Evolutionary conservation across 1,140 invertebrate species (phyloP).

Genomic region (Pachypeltis micranthus): DNA sequence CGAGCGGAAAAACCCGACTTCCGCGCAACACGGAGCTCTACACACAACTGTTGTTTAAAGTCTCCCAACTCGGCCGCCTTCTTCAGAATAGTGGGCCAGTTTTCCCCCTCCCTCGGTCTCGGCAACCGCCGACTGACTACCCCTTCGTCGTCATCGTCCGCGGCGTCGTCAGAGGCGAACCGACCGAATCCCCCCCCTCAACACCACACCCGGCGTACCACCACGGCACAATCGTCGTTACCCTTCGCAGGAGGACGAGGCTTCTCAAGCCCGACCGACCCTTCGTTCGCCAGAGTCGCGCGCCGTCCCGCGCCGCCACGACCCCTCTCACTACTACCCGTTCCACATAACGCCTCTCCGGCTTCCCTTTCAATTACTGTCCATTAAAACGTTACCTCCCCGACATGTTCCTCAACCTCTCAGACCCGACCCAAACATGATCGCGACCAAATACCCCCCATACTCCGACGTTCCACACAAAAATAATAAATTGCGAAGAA

Average conservation of each 20-base stretch:
- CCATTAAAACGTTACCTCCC: slow-evolving; percentile 6
- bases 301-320: not conserved
- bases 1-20: no score
- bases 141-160: not conserved
- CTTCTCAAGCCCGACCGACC: not conserved
- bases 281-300: not conserved
- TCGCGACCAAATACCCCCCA: no score
- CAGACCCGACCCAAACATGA: not conserved
- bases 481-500: no score
- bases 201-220: slow-evolving; percentile 9
- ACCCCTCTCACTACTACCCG: not conserved
- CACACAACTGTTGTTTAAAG: not conserved
- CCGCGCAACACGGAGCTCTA: not conserved
- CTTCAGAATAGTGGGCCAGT: not conserved
- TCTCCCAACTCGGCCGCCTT: no score
- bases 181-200: not conserved
- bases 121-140: not conserved
- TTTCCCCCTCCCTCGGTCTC: slow-evolving; percentile 13
- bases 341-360: not conserved
- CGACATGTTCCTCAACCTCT: not conserved
- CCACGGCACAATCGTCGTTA: not conserved
- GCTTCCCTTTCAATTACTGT: slow-evolving; percentile 1
- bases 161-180: no score
- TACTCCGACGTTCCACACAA: no score
- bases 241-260: not conserved